Percentiles rank a stretch among this genome's conserved stretches.
Conservation (phyloP, 2,113 vertebrate species). For the Trogon surrucura region DNA sequence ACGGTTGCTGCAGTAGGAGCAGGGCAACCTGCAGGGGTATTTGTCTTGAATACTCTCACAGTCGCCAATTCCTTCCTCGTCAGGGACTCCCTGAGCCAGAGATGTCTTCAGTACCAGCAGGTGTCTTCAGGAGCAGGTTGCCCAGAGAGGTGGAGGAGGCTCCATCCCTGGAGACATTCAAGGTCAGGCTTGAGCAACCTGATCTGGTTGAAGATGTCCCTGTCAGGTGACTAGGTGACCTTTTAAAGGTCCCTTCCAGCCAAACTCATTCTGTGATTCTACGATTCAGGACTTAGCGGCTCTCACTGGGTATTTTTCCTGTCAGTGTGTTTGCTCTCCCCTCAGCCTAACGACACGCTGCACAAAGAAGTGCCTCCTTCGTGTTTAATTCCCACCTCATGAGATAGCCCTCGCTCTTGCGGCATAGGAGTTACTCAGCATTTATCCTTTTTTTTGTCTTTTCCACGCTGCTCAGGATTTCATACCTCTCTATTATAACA, state of each 20-base stretch:
- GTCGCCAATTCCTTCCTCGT: background rate
- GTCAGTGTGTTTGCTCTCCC: background rate
- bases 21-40: background rate
- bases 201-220: too few relatives aligned
- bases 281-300: background rate
- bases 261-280: too few relatives aligned
- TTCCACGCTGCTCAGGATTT: background rate
- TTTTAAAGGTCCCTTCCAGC: too few relatives aligned
- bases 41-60: background rate
- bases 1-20: fast-evolving
- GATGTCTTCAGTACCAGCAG: background rate
- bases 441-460: background rate
- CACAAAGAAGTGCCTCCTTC: background rate
- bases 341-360: fast-evolving
- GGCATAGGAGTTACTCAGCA: background rate
- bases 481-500: background rate
- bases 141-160: too few relatives aligned
- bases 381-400: background rate
- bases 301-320: background rate
- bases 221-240: too few relatives aligned
- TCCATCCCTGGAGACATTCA: too few relatives aligned
- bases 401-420: fast-evolving
- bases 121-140: too few relatives aligned
- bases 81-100: background rate
- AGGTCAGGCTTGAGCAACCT: too few relatives aligned